Evolutionary conservation across 2,113 vertebrate genomes (phyloP).

Genomic region (Pelobates fuscus): DNA sequence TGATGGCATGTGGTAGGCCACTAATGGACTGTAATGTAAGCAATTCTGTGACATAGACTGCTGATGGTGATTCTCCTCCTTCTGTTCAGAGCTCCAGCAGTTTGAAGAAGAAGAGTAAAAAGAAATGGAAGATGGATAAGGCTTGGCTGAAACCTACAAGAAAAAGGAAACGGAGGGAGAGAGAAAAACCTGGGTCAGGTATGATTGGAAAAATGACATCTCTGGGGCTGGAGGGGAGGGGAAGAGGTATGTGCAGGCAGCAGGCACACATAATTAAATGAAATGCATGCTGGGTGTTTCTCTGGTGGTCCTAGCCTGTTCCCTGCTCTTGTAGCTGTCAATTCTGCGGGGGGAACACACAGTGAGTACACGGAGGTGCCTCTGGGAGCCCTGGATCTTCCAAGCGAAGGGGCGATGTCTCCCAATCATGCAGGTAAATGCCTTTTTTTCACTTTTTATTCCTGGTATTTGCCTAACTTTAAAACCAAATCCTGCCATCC

Average conservation of each 20-base stretch:
- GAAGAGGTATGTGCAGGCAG: conserved; percentile 33
- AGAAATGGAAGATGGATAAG: conserved; percentile 68
- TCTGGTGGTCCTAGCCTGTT: conserved; percentile 24
- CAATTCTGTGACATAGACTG: too few relatives aligned
- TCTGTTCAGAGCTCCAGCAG: conserved; percentile 62
- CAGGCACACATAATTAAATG: conserved; percentile 59
- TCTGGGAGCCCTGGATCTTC: conserved; percentile 82
- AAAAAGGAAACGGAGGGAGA: conserved; percentile 67
- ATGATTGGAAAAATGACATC: conserved; percentile 45
- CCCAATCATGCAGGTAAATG: conserved; percentile 77
- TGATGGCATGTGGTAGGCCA: too few relatives aligned
- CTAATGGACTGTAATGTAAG: too few relatives aligned
- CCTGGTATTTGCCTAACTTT: neutral
- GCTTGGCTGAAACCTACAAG: conserved; percentile 70
- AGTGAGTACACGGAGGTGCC: conserved; percentile 88
- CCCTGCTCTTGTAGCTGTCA: conserved; percentile 63
- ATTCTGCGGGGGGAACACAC: conserved; percentile 66
- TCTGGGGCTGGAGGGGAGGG: conserved; percentile 47
- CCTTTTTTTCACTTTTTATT: neutral
- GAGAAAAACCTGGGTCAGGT: conserved; percentile 57
- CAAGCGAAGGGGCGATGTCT: conserved; percentile 80
- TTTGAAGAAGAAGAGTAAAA: conserved; percentile 57
- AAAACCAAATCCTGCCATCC: neutral
- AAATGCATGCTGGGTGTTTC: conserved; percentile 53
- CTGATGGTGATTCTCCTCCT: too few relatives aligned